These are phyloP conservation scores for Macroteleia sp. DNA, from an alignment of 2,888 invertebrate genomes.

Conservation along the genomic window DNA sequence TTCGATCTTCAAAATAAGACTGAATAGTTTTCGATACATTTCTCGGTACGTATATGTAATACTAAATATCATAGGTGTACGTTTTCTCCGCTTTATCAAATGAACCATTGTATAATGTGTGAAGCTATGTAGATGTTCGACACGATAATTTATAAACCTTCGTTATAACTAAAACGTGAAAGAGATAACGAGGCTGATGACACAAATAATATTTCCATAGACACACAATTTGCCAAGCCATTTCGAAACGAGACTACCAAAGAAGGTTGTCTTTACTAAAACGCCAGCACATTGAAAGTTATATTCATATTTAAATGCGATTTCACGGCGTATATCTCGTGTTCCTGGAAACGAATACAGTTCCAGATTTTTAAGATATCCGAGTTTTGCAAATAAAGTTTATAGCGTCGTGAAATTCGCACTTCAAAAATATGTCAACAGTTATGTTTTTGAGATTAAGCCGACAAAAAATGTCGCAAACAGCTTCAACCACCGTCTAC, in stretches of 20 bases:
- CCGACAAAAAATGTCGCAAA: constrained; percentile 38
- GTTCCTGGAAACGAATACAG: constrained; percentile 2
- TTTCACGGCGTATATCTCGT: too few relatives aligned
- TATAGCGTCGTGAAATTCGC: constrained; percentile 32
- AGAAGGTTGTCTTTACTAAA: constrained; percentile 6
- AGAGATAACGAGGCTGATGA: constrained; percentile 2
- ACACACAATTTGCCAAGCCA: neutral
- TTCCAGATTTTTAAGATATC: constrained; percentile 22
- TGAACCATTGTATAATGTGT: too few relatives aligned
- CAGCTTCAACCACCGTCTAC: too few relatives aligned
- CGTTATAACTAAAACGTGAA: constrained; percentile 7
- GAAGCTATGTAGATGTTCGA: too few relatives aligned
- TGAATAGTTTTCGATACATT: too few relatives aligned
- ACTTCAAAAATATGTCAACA: constrained; percentile 30
- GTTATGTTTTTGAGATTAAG: constrained; percentile 15
- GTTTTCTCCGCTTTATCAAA: too few relatives aligned
- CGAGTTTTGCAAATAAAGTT: constrained; percentile 12
- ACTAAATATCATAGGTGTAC: too few relatives aligned
- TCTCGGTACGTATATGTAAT: too few relatives aligned
- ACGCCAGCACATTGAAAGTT: constrained; percentile 5
- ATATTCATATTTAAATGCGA: constrained; percentile 29
- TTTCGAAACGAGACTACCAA: neutral
- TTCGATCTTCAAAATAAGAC: too few relatives aligned
- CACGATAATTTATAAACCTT: constrained; percentile 14
- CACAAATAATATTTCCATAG: constrained; percentile 5